Base-by-base conservation (phyloP, 2,888 invertebrate genomes). In the Congeria kusceri region DNA sequence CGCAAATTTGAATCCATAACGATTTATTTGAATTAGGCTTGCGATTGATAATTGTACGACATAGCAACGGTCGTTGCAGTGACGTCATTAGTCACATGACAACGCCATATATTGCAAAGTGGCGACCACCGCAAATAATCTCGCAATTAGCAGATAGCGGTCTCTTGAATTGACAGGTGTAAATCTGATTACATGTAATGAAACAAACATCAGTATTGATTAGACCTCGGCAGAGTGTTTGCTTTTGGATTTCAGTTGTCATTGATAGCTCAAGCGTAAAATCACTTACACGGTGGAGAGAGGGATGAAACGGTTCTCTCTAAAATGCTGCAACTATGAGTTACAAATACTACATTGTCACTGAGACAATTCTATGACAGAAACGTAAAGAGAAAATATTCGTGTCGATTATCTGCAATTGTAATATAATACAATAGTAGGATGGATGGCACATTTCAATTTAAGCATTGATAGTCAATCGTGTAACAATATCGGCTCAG, bases 141-240 rank as follows among this genome's bases (percentile, higher is more conserved):
- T 20, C 20, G 23, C 25, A 53, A 4, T 53, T 53, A 53, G 9
- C 53, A 53, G 20, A 25, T n/a, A 20, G 23, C 25, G 53, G 53
- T 53, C 53, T 15, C 53, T 53, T 20, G 9, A 15, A 53, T 5
- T 53, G 53, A 53, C 53, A 53, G 53, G 20, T 23, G 25, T 53
- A 53, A 44, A 53, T 53, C 53, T 23, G 53, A 53, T 53, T 53
- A 53, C 13, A 53, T 53, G 25, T 53, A 53, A 53, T 53, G 53
- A 53, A 53, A 53, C 25, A 53, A 53, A 25, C 53, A 53, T 23
- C 53, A 11, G n/a, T 53, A 53, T 53, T 53, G 53, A 25, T 25
- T 23, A 53, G 53, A 25, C 53, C 25, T 25, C 20, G 53, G 20
- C 25, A 23, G 23, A 53, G 25, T 53, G 25, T 53, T 53, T 53